Conservation (phyloP, 2,113 vertebrate species). For the Boulengeromyrus knoepffleri region DNA sequence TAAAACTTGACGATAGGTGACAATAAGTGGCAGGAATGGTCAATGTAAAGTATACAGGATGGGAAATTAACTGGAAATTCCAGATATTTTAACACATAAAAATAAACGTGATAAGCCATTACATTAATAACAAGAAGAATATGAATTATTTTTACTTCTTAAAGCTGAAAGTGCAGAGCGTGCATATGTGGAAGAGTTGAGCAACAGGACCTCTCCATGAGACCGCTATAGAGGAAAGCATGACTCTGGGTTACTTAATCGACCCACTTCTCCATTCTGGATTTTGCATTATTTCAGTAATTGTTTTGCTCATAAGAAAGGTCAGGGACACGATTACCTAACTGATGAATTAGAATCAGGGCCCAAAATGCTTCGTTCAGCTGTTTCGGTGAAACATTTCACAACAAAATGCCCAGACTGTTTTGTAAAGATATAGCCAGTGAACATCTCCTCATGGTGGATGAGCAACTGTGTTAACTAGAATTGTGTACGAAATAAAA, state of each 20-base stretch:
- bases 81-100: background rate
- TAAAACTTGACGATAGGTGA: background rate
- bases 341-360: slow-evolving; percentile 19
- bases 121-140: background rate
- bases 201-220: background rate
- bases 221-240: slow-evolving; percentile 1
- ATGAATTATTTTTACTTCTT: background rate
- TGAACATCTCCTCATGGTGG: background rate
- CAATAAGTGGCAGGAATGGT: background rate
- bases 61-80: background rate
- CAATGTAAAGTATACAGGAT: background rate
- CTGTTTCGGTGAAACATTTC: slow-evolving; percentile 31
- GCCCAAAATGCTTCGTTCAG: slow-evolving; percentile 24
- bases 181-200: background rate
- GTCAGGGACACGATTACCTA: slow-evolving; percentile 26
- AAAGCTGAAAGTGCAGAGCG: slow-evolving; percentile 9
- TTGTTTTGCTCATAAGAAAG: slow-evolving; percentile 32
- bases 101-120: background rate
- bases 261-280: slow-evolving; percentile 33
- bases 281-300: slow-evolving; percentile 8
- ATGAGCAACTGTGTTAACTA: background rate
- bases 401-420: slow-evolving; percentile 21
- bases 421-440: slow-evolving; percentile 7
- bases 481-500: background rate
- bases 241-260: slow-evolving; percentile 33